These are phyloP conservation scores for Pampus argenteus DNA, from an alignment of 2,797 vertebrate species.

Conservation along the genomic window DNA sequence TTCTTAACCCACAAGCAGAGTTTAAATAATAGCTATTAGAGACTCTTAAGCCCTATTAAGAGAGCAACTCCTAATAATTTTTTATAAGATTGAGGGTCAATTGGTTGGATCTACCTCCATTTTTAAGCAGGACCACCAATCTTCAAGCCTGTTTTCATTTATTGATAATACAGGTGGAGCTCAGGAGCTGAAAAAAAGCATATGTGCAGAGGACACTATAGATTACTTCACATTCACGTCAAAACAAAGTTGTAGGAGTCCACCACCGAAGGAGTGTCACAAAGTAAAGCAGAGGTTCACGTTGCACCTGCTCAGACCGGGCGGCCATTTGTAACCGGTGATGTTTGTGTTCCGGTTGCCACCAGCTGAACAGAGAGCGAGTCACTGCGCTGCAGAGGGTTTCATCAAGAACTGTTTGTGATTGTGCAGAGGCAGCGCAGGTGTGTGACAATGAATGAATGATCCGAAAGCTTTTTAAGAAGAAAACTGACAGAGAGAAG, in stretches of 20 bases:
- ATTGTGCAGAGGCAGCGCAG: conserved; percentile 8
- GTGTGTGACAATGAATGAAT: conserved; percentile 31
- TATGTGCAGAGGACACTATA: background rate
- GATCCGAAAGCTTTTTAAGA: conserved; percentile 14
- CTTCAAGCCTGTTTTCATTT: background rate
- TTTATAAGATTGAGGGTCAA: conserved; percentile 57
- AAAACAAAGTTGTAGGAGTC: conserved; percentile 21
- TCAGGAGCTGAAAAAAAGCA: conserved; percentile 18
- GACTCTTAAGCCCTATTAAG: conserved; percentile 69
- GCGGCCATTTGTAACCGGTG: background rate
- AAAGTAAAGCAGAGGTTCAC: conserved; percentile 3
- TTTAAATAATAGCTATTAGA: conserved; percentile 73
- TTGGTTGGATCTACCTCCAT: conserved; percentile 13
- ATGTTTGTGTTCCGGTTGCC: conserved; percentile 17
- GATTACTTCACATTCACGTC: conserved; percentile 37
- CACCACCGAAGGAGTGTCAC: background rate
- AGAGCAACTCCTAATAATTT: conserved; percentile 57
- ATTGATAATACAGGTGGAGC: background rate
- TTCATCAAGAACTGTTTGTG: conserved; percentile 23
- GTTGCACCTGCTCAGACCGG: background rate
- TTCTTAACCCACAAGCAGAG: conserved; percentile 68
- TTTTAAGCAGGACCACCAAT: background rate
- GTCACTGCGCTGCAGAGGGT: conserved; percentile 12
- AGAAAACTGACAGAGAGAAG: background rate
- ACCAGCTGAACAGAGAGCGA: conserved; percentile 14